Conservation (phyloP, 2,113 vertebrate genomes). For the Thymallus thymallus region DNA sequence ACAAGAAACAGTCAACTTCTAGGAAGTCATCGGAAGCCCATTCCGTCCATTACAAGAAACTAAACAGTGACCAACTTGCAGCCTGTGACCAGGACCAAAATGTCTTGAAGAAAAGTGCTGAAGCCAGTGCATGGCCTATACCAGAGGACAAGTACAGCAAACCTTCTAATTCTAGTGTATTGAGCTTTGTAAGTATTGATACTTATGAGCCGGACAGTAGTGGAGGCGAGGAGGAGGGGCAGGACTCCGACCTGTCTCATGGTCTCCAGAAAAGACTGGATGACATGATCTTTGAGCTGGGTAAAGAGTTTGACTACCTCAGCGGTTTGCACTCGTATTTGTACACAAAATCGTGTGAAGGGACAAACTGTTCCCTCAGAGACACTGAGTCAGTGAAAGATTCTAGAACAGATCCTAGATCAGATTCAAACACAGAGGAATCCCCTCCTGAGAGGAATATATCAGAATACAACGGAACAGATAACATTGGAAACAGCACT, state of each 20-base stretch:
- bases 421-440: conserved; percentile 24
- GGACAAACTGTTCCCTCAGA: conserved; percentile 26
- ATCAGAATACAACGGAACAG: not conserved
- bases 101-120: conserved; percentile 33
- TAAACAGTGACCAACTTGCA: conserved; percentile 39
- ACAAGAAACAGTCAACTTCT: conserved; percentile 3
- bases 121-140: conserved; percentile 24
- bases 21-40: conserved; percentile 9
- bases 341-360: conserved; percentile 50
- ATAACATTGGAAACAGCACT: not conserved
- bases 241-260: conserved; percentile 30
- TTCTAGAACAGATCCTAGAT: not conserved
- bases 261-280: conserved; percentile 55
- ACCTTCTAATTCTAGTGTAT: conserved; percentile 47
- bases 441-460: conserved; percentile 21
- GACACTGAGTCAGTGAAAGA: conserved; percentile 26
- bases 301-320: conserved; percentile 48
- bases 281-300: conserved; percentile 57
- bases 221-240: conserved; percentile 63
- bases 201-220: conserved; percentile 72
- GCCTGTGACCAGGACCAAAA: conserved; percentile 25
- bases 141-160: not conserved
- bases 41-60: conserved; percentile 3
- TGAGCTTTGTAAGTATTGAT: conserved; percentile 70
- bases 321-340: conserved; percentile 40